Evolutionary conservation across 1,140 invertebrate species (phyloP), one percentile per base, ranked within the genome.

Genomic region (Macrotrachela quadricornifera): DNA sequence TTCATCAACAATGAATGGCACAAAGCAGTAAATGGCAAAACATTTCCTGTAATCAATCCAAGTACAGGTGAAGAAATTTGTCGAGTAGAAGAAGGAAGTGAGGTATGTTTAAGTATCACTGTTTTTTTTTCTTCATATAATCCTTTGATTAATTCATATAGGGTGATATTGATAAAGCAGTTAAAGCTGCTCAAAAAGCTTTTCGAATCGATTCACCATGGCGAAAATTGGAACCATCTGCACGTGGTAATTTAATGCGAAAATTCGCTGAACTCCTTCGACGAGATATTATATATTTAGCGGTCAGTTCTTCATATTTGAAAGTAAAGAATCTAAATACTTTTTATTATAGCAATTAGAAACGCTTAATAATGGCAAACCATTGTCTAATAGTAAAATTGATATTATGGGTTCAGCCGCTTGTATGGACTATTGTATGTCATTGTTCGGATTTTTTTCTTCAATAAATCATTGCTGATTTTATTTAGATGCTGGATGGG

Each of bases 1-100:
- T 91, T 91, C 62, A 88, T 91, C 62, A 84, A 88, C 72, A 90
- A 90, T 68, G 80, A 86, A 65, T 92, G 82, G 71, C 80, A 85
- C 43, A 77, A 87, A 63, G 74, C 85, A 3, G 72, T 74, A 0
- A 81, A 79, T 46, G 83, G 84, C 0, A 83, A 85, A 68, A 90
- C 80, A 1, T 97, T 96, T 66, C 71, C 76, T 15, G 85, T 85
- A 0, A 69, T 83, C 51, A 88, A 91, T 69, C 86, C 87, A 53
- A 73, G 78, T 8, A 84, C 77, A 60, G 83, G 78, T 49, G 72
- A 79, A 60, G 77, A 79, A 56, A 86, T 92, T 56, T 67, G 70
- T 18, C 71, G 85, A 60, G 77, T 92, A 14, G 73, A 81, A 46
- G 85, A 88, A 74, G 86, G 77, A 14, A 78, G 79, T 56, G 81